These are phyloP conservation scores for Pseudomyrmex concolor DNA, from an alignment of 1,140 invertebrate species.

Conservation along the genomic window DNA sequence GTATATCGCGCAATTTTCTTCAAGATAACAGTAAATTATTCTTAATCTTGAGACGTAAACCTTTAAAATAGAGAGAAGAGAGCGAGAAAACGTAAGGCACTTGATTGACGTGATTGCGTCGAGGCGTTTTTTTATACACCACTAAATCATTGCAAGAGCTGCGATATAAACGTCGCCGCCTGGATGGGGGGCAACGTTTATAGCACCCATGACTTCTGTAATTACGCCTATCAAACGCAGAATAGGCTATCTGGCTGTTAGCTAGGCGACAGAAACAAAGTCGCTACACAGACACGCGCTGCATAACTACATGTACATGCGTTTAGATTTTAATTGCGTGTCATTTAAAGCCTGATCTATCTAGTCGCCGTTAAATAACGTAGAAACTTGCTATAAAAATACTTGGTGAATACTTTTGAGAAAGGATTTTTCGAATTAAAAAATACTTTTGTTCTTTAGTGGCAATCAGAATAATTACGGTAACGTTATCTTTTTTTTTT, in stretches of 20 bases:
- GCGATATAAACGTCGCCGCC: conserved; percentile 48
- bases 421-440: too few species aligned
- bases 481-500: too few species aligned
- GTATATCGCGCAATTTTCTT: not conserved
- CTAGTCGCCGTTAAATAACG: not conserved
- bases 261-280: conserved; percentile 26
- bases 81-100: not conserved
- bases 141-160: conserved; percentile 42
- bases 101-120: conserved; percentile 24
- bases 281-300: conserved; percentile 22
- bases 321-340: conserved; percentile 57
- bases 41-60: not conserved
- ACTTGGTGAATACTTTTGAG: too few species aligned
- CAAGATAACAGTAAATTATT: not conserved
- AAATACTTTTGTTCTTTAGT: too few species aligned
- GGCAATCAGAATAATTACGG: too few species aligned
- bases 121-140: conserved; percentile 29
- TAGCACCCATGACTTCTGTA: conserved; percentile 47
- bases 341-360: not conserved
- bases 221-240: conserved; percentile 67
- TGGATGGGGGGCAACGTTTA: conserved; percentile 47
- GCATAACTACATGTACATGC: conserved; percentile 4
- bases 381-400: too few species aligned
- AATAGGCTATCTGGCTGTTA: conserved; percentile 29
- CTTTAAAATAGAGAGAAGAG: not conserved